Base-by-base conservation (phyloP, 2,888 invertebrate genomes). In the Fragum fragum region DNA sequence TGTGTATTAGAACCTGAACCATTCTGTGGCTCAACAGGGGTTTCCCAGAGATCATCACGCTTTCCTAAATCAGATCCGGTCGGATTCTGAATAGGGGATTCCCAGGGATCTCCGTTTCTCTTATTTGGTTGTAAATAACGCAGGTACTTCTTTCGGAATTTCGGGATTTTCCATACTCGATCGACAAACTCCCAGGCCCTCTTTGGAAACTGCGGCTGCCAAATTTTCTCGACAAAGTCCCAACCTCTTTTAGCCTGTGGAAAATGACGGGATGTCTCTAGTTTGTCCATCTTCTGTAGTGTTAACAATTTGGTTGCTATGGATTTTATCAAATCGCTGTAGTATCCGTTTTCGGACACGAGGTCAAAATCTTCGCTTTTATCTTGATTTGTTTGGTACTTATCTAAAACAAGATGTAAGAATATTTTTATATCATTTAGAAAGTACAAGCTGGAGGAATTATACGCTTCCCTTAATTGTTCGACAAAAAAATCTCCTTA, bases 121-220 rank as follows among this genome's bases (percentile, higher is more conserved):
- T 73, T 73, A 66, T 39, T 42, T 21, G 66, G 66, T 0, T 70
- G 70, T 32, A 81, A 16, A 32, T 71, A 81, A 23, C 26, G 32
- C 26, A 47, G 63, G 28, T 81, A 81, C 23, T 61, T 66, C 18
- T 70, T 74, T n/a, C 76, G 52, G 52, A 71, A 73, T 26, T 73
- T 76, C 3, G 80, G 78, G 16, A 72, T 55, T 52, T 66, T 47
- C 83, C 83, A 84, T 5, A 78, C 39, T 9, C 59, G 59, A 29
- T 73, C 63, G 7, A 76, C 76, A 3, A 83, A 63, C 32, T 76
- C 83, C 83, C 76, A 83, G 11, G 83, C 83, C 53, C 83, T 73
- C 39, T 84, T 84, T 16, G 80, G 83, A 28, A 70, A 76, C 26
- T 66, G 47, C 9, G 29, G 57, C 26, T 73, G 42, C 76, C 79